Conservation (phyloP, 2,888 invertebrate species). For the Baronia brevicornis region DNA sequence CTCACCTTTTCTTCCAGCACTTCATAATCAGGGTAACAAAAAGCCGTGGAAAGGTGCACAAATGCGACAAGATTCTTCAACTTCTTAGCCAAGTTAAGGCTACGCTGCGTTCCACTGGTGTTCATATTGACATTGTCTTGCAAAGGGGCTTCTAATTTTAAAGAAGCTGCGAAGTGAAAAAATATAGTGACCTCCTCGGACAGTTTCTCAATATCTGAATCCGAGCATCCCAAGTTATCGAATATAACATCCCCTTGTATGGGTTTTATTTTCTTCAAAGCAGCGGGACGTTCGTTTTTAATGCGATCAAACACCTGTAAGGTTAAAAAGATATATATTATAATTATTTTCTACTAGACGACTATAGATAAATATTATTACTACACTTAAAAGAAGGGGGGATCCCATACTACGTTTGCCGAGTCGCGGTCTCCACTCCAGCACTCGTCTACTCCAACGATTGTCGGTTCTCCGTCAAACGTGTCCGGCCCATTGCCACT, state of each 20-base stretch:
- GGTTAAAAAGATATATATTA: conserved; percentile 4
- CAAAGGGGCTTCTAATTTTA: conserved; percentile 91
- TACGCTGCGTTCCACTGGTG: conserved; percentile 87
- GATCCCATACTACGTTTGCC: no score
- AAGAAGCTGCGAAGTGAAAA: conserved; percentile 94
- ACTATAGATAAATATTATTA: no score
- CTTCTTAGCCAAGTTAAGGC: conserved; percentile 83
- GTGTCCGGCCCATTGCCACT: no score
- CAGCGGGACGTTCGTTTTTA: conserved; percentile 76
- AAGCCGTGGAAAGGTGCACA: conserved; percentile 95
- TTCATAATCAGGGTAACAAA: conserved; percentile 92
- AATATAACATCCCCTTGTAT: conserved; percentile 84
- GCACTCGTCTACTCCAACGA: no score
- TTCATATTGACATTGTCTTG: conserved; percentile 93
- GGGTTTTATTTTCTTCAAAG: conserved; percentile 82
- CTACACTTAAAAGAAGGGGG: no score
- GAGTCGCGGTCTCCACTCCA: no score
- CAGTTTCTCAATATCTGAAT: conserved; percentile 75
- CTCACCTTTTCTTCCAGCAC: conserved; percentile 55
- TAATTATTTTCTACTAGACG: no score
- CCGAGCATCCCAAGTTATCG: conserved; percentile 77
- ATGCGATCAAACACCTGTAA: conserved; percentile 82
- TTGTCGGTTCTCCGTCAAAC: no score
- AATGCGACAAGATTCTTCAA: conserved; percentile 85
- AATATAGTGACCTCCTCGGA: conserved; percentile 84